phyloP scores from a whole-genome alignment of 2,888 invertebrate genomes.

The Nemurella pictetii region DNA sequence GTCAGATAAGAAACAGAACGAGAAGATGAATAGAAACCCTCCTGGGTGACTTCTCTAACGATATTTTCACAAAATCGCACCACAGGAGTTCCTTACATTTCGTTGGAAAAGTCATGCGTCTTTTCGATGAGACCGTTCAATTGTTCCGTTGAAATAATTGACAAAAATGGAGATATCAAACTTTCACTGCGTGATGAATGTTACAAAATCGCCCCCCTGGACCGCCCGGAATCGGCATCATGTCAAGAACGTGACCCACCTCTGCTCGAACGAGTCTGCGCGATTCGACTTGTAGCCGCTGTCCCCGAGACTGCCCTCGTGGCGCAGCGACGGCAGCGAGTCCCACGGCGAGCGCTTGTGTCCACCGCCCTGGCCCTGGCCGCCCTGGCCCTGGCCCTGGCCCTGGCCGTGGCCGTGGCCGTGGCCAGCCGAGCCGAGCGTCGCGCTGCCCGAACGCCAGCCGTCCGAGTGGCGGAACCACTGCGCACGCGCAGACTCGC shows the following conservation, averaged over 20 bases:
- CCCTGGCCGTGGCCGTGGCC: constrained; percentile 49
- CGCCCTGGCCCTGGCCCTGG: background rate
- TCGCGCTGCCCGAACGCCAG: constrained; percentile 77
- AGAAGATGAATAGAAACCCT: too few relatives aligned
- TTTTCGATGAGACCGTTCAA: too few relatives aligned
- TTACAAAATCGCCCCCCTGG: too few relatives aligned
- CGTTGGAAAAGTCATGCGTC: too few relatives aligned
- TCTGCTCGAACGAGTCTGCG: constrained; percentile 84
- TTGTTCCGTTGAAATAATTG: too few relatives aligned
- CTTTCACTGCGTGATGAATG: too few relatives aligned
- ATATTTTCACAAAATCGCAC: too few relatives aligned
- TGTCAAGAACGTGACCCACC: constrained; percentile 63
- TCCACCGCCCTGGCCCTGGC: constrained; percentile 47
- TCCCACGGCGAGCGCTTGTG: constrained; percentile 87
- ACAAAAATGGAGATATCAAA: too few relatives aligned
- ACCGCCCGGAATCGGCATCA: too few relatives aligned
- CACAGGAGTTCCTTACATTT: too few relatives aligned
- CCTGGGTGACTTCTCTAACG: too few relatives aligned
- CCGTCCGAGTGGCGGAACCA: constrained; percentile 91
- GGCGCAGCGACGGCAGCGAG: constrained; percentile 80
- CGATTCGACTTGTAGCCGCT: constrained; percentile 85
- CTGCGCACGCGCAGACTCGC: constrained; percentile 85
- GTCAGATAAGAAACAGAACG: too few relatives aligned
- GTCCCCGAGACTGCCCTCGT: constrained; percentile 84
- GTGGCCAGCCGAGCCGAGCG: constrained; percentile 62